Conservation (phyloP, 2,888 invertebrate genomes). For the Drosophila parthenogenetica region DNA sequence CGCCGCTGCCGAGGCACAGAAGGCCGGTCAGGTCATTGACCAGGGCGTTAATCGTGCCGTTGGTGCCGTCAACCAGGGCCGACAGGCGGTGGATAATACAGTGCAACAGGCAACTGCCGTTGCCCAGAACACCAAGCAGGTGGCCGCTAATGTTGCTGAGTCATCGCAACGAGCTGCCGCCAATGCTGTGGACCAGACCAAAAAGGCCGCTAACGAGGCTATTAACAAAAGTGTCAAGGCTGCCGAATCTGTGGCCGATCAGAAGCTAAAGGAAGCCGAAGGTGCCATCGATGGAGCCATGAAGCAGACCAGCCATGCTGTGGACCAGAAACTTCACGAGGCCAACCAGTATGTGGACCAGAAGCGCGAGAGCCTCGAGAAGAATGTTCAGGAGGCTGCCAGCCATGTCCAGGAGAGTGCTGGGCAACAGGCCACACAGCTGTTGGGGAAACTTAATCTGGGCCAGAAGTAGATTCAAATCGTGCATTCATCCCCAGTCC, state of each 20-base stretch:
- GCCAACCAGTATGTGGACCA: conserved; percentile 88
- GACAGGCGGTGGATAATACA: conserved; percentile 77
- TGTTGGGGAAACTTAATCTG: conserved; percentile 84
- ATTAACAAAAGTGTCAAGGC: conserved; percentile 86
- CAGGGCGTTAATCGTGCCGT: conserved; percentile 80
- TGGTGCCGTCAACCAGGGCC: conserved; percentile 79
- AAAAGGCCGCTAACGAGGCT: conserved; percentile 85
- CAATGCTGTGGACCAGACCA: conserved; percentile 85
- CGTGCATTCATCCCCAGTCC: neutral
- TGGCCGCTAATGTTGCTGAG: conserved; percentile 83
- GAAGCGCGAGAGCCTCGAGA: conserved; percentile 86
- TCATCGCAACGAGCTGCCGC: conserved; percentile 84
- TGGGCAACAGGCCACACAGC: conserved; percentile 81
- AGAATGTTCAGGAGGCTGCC: conserved; percentile 83
- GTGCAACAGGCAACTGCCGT: conserved; percentile 75
- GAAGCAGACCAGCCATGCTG: conserved; percentile 87
- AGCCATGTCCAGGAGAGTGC: conserved; percentile 82
- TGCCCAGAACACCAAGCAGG: conserved; percentile 83
- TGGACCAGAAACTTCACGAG: conserved; percentile 88
- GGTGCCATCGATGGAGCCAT: conserved; percentile 87
- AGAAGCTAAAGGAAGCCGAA: conserved; percentile 86
- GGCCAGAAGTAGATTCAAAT: conserved; percentile 53
- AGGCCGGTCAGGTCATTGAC: conserved; percentile 84
- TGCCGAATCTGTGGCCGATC: conserved; percentile 85
- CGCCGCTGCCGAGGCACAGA: conserved; percentile 82